A percentile compares a stretch with the other conserved stretches of the same genome.
Evolutionary conservation across 1,140 invertebrate genomes (phyloP).

Genomic region (Rhagoletis zephyria): DNA sequence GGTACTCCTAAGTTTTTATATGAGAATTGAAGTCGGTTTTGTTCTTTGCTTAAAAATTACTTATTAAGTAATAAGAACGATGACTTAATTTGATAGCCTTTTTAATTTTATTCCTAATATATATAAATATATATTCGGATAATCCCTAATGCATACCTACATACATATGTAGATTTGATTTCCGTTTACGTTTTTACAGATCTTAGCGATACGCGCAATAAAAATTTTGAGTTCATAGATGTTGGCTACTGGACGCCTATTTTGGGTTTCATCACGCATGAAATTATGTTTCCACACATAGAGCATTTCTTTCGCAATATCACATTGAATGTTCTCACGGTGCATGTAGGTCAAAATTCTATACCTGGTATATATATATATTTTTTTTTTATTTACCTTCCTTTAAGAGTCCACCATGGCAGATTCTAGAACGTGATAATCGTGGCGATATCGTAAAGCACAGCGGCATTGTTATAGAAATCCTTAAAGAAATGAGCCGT

Average conservation of each 20-base stretch:
- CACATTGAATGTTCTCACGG: slow-evolving; percentile 79
- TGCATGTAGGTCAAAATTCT: slow-evolving; percentile 77
- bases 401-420: slow-evolving; percentile 88
- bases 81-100: too few relatives aligned
- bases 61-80: too few relatives aligned
- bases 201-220: slow-evolving; percentile 62
- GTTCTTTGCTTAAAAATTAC: too few relatives aligned
- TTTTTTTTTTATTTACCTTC: slow-evolving; percentile 52
- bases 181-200: slow-evolving; percentile 32
- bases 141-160: too few relatives aligned
- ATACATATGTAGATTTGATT: background rate
- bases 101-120: too few relatives aligned
- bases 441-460: slow-evolving; percentile 76
- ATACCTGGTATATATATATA: slow-evolving; percentile 20
- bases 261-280: slow-evolving; percentile 79
- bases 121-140: too few relatives aligned
- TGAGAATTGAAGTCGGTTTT: too few relatives aligned
- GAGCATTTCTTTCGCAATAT: slow-evolving; percentile 85
- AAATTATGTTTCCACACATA: slow-evolving; percentile 86
- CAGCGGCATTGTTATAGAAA: slow-evolving; percentile 84
- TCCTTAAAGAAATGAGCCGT: slow-evolving; percentile 82
- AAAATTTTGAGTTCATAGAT: slow-evolving; percentile 75
- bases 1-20: too few relatives aligned
- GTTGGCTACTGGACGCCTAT: slow-evolving; percentile 83
- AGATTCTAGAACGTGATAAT: slow-evolving; percentile 78